Evolutionary conservation across 92 coral and sea anemone genomes (phyloP).

Genomic region (Siderastrea siderea): DNA sequence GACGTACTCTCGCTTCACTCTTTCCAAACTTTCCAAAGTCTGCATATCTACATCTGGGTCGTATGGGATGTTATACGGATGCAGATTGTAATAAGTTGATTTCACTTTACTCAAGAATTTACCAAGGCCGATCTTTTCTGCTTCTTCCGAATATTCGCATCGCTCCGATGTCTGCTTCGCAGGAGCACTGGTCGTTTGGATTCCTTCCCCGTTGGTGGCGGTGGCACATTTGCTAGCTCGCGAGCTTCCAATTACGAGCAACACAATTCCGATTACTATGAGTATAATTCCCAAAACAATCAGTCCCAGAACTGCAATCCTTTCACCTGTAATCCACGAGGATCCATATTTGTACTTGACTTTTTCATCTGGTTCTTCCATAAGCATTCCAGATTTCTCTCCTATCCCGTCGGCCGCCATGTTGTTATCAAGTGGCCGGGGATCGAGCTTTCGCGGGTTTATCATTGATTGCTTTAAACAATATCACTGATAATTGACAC

Average conservation of each 20-base stretch:
- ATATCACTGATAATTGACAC: background rate
- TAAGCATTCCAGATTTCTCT: conserved; percentile 22
- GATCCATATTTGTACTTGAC: conserved; percentile 35
- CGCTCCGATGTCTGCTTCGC: background rate
- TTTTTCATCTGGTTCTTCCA: conserved; percentile 27
- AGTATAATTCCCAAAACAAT: conserved; percentile 63
- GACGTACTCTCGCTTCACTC: conserved; percentile 44
- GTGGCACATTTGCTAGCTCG: conserved; percentile 6
- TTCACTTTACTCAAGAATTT: conserved; percentile 75
- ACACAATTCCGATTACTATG: conserved; percentile 73
- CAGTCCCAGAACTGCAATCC: conserved; percentile 46
- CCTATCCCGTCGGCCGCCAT: conserved; percentile 13
- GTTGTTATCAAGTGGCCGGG: background rate
- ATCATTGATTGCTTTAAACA: background rate
- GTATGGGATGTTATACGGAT: conserved; percentile 63
- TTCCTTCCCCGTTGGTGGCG: background rate
- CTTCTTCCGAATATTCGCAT: conserved; percentile 81
- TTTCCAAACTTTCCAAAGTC: conserved; percentile 14
- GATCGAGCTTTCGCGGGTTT: background rate
- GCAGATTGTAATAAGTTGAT: conserved; percentile 65
- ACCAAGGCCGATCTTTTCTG: conserved; percentile 72
- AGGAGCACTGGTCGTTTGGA: background rate
- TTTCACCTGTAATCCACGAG: conserved; percentile 43
- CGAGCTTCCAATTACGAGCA: conserved; percentile 67
- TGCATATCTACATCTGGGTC: conserved; percentile 67